Percentiles rank a stretch among this genome's conserved stretches.
phyloP scores from a whole-genome alignment of 2,888 invertebrate species.

The Nasonovia ribisnigri region DNA sequence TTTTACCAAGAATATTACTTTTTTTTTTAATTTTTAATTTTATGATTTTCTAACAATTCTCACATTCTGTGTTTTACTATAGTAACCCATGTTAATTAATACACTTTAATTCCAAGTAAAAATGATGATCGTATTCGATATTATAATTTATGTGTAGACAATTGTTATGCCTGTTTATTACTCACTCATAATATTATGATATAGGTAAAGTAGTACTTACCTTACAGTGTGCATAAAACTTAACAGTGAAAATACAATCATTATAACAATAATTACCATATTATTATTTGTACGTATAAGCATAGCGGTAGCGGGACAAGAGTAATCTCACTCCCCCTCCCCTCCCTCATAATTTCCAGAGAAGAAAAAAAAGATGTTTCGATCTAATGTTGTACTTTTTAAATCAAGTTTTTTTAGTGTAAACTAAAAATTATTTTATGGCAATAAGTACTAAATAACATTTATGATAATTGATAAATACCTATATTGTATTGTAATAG shows the following conservation, averaged over 20 bases:
- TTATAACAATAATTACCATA: not conserved
- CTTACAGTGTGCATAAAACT: not conserved
- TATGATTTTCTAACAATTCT: too few species aligned
- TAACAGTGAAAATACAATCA: not conserved
- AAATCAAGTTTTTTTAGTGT: not conserved
- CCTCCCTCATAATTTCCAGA: not conserved
- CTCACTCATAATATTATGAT: not conserved
- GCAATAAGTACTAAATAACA: not conserved
- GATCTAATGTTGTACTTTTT: not conserved
- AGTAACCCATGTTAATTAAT: not conserved
- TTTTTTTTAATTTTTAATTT: not conserved
- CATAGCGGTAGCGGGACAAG: not conserved
- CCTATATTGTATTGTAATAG: not conserved
- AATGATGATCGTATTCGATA: not conserved
- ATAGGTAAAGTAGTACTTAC: not conserved
- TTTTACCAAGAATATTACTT: too few species aligned
- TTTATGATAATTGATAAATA: too few species aligned
- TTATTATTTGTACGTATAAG: not conserved
- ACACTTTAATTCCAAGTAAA: not conserved
- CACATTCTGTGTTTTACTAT: too few species aligned
- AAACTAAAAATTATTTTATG: not conserved
- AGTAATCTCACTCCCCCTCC: not conserved
- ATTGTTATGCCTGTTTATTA: not conserved
- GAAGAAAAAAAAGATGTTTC: not conserved
- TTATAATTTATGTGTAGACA: not conserved